phyloP scores from a whole-genome alignment of 2,113 vertebrate genomes.

The Rutilus rutilus region DNA sequence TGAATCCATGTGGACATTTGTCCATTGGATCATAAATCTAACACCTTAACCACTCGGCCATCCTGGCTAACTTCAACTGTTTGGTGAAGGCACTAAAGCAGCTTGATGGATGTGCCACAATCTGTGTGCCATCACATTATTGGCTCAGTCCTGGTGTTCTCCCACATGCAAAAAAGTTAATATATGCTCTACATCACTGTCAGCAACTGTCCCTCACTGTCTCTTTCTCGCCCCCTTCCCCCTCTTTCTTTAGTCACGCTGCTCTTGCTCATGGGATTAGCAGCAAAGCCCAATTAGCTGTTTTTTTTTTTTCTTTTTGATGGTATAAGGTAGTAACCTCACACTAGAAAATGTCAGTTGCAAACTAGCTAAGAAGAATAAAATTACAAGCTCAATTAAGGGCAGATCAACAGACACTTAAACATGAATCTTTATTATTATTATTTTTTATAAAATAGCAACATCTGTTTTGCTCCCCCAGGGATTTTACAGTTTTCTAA shows the following conservation, averaged over 20 bases:
- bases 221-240: conserved; percentile 36
- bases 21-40: not conserved
- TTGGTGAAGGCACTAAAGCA: not conserved
- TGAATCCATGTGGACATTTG: not conserved
- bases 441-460: not conserved
- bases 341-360: not conserved
- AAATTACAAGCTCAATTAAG: not conserved
- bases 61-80: not conserved
- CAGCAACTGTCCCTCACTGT: conserved; percentile 22
- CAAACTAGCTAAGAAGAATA: not conserved
- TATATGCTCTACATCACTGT: conserved; percentile 5
- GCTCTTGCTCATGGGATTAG: conserved; percentile 33
- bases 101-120: not conserved
- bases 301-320: conserved; percentile 24
- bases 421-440: not conserved
- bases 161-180: not conserved
- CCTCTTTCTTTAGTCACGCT: conserved; percentile 32
- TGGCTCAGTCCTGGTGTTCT: not conserved
- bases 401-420: not conserved
- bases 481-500: conserved; percentile 50
- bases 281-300: conserved; percentile 30
- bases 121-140: not conserved
- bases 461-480: conserved; percentile 36
- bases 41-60: not conserved
- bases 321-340: not conserved